Base-by-base conservation (phyloP, 2,113 vertebrate species). In the Etheostoma spectabile region DNA sequence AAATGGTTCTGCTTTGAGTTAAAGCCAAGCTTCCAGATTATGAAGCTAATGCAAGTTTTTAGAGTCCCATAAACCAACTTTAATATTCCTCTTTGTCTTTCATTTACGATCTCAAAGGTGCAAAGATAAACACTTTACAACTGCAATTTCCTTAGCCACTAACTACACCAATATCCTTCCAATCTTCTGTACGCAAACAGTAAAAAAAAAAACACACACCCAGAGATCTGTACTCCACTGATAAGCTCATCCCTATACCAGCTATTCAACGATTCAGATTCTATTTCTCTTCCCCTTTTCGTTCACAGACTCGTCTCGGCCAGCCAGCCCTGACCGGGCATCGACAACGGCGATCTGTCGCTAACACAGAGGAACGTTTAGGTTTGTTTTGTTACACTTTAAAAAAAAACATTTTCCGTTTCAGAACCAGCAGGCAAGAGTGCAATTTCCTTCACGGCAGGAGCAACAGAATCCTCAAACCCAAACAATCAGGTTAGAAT, bases 401-500 rank as follows among this genome's bases (percentile, higher is more conserved):
- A 64, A 56, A 74, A 89, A n/a, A 90, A 91, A 81, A 22, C 48
- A 60, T 86, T 88, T 93, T 93, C 86, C 57, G 13, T 91, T 89
- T 90, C 79, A 70, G 77, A 86, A 91, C 57, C 79, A 79, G 79
- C 60, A 79, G 79, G 80, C 80, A 79, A 76, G 75, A 79, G 78
- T 91, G 88, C 80, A 83, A 90, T 91, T 93, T 93, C 93, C 92
- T 83, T 86, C 61, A 46, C 59, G 52, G 85, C 71, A 76, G 65
- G 59, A 83, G 85, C 78, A 84, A 88, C 86, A 81, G 83, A 92
- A 91, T 89, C 79, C 65, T 27, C 65, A 89, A 93, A 94, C 86
- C 89, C 91, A 93, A 93, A 93, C 90, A 93, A 88, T 88, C 83
- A 86, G 61, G 62, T 91, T 91, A 87, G 83, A 90, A 89, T 84